A percentile compares a stretch with the other conserved stretches of the same genome.
Evolutionary conservation across 2,113 vertebrate species (phyloP).

Genomic region (Corythoichthys haematopterus): DNA sequence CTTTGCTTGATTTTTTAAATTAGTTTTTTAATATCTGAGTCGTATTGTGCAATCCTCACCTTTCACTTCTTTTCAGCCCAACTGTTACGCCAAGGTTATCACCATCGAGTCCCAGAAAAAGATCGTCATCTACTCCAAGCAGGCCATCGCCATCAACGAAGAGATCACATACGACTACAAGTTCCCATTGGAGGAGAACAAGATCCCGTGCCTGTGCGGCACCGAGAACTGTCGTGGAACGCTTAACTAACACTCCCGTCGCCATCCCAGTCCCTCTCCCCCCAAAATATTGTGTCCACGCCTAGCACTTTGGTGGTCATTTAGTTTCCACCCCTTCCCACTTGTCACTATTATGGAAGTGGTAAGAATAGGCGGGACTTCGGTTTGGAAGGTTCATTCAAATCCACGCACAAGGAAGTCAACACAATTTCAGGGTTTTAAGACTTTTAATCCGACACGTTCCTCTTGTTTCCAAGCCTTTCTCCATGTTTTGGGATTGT

Average conservation of each 20-base stretch:
- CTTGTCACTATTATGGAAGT: not conserved
- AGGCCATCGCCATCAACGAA: constrained; percentile 87
- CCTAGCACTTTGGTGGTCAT: constrained; percentile 4
- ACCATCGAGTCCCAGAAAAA: constrained; percentile 96
- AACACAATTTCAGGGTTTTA: constrained; percentile 66
- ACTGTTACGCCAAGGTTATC: constrained; percentile 96
- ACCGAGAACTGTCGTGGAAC: constrained; percentile 90
- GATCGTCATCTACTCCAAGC: constrained; percentile 96
- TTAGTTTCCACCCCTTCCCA: not conserved
- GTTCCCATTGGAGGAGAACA: constrained; percentile 95
- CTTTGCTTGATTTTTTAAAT: not conserved
- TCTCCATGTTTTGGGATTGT: constrained; percentile 10
- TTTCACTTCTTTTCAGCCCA: constrained; percentile 71
- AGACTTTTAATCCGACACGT: constrained; percentile 32
- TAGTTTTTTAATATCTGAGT: not conserved
- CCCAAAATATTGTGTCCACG: not conserved
- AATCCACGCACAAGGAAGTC: constrained; percentile 47
- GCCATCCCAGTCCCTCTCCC: not conserved
- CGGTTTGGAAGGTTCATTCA: not conserved
- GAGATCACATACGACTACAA: constrained; percentile 98
- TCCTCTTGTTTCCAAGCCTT: constrained; percentile 55
- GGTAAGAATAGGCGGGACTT: not conserved
- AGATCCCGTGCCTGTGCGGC: constrained; percentile 91
- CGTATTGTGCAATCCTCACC: not conserved
- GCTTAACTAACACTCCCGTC: constrained; percentile 74